A percentile compares a stretch with the other conserved stretches of the same genome.
phyloP scores from a whole-genome alignment of 2,797 vertebrate genomes.

The Crenuchus spilurus region DNA sequence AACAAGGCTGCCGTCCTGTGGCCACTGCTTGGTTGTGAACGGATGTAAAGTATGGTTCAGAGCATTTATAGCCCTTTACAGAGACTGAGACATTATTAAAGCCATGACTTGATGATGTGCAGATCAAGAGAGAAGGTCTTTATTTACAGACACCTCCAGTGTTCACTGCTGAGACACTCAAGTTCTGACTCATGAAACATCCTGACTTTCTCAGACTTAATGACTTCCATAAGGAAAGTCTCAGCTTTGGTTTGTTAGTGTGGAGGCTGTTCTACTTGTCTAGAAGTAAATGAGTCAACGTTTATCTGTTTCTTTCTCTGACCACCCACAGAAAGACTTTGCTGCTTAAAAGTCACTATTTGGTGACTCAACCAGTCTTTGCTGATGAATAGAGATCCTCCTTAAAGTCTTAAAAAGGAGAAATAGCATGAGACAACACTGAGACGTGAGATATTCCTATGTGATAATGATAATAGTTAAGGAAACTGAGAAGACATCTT shows the following conservation, averaged over 20 bases:
- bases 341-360: no score
- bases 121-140: constrained; percentile 54
- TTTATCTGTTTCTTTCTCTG: not conserved
- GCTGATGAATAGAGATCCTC: no score
- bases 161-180: no score
- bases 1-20: constrained; percentile 38
- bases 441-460: no score
- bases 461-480: no score
- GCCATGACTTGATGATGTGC: constrained; percentile 47
- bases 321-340: no score
- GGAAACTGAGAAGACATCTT: no score
- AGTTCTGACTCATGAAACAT: not conserved
- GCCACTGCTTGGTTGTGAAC: constrained; percentile 40
- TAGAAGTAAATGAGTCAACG: not conserved
- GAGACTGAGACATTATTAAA: constrained; percentile 54
- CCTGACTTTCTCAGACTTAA: constrained; percentile 17
- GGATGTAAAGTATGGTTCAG: constrained; percentile 51
- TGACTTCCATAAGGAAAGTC: not conserved
- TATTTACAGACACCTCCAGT: constrained; percentile 24
- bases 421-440: no score
- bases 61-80: constrained; percentile 59
- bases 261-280: not conserved
- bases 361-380: no score
- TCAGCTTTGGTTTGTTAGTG: not conserved
- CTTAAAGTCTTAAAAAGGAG: no score